Conservation (phyloP, 2,888 invertebrate genomes). For the Xylota sylvarum region DNA sequence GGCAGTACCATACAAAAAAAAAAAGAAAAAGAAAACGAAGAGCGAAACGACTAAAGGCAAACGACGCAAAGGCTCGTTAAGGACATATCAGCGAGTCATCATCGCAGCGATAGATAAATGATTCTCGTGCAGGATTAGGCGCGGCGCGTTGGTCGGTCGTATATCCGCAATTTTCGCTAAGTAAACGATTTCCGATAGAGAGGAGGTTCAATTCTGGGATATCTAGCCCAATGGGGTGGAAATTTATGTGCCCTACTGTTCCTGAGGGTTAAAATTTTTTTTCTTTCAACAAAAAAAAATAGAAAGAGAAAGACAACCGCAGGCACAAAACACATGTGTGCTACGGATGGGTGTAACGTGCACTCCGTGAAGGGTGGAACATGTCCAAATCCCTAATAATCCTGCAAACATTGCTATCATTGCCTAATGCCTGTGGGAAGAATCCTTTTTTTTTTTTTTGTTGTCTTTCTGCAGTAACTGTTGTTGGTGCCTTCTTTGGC, state of each 20-base stretch:
- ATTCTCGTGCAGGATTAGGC: conserved; percentile 77
- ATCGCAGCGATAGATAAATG: conserved; percentile 75
- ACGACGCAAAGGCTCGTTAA: conserved; percentile 75
- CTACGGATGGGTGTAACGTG: conserved; percentile 55
- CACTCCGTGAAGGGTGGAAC: conserved; percentile 60
- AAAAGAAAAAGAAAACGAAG: conserved; percentile 8
- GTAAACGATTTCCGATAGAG: conserved; percentile 77
- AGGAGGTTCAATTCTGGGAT: conserved; percentile 70
- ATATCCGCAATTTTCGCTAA: conserved; percentile 74
- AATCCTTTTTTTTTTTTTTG: conserved; percentile 62
- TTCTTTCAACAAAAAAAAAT: conserved; percentile 3
- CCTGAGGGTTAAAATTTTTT: conserved; percentile 51
- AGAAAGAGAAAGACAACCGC: conserved; percentile 36
- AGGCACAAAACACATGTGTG: conserved; percentile 34
- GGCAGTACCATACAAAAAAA: conserved; percentile 21
- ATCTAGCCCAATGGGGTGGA: conserved; percentile 74
- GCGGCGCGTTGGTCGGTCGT: conserved; percentile 68
- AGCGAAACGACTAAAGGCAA: conserved; percentile 41
- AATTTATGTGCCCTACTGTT: conserved; percentile 62
- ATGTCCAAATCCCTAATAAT: conserved; percentile 77
- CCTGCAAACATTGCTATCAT: conserved; percentile 76
- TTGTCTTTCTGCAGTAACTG: background rate
- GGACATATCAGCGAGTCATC: conserved; percentile 76
- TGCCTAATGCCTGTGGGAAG: conserved; percentile 78
- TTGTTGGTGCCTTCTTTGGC: conserved; percentile 34